Conservation (phyloP, 2,797 vertebrate genomes). For the Alcedo quadribrachys region DNA sequence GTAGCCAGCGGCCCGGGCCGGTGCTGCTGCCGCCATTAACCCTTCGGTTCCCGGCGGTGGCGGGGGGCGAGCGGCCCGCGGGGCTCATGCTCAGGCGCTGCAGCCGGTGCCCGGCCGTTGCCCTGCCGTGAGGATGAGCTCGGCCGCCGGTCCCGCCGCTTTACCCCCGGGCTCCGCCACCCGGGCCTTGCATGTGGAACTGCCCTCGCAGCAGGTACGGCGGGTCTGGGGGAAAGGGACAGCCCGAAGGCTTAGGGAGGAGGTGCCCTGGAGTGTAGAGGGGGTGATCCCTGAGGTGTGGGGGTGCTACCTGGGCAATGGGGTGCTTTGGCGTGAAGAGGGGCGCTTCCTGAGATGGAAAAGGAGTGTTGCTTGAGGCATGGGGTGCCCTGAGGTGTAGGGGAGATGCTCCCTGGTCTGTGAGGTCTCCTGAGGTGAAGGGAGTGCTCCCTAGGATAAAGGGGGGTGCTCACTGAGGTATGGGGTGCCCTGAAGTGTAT, state of each 20-base stretch:
- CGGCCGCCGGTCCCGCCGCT: slow-evolving; percentile 65
- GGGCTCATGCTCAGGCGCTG: slow-evolving; percentile 14
- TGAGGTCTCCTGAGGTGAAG: too few relatives aligned
- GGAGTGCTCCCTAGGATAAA: not conserved
- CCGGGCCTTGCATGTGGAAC: slow-evolving; percentile 89
- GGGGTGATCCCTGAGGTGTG: too few relatives aligned
- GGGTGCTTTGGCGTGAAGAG: not conserved
- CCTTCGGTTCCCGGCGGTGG: not conserved
- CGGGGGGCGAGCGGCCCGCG: not conserved
- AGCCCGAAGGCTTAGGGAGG: not conserved
- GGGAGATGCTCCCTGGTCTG: not conserved
- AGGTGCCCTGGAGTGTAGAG: too few relatives aligned
- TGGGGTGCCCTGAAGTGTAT: not conserved
- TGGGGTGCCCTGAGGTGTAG: not conserved
- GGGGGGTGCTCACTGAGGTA: too few relatives aligned
- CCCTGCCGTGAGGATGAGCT: slow-evolving; percentile 58
- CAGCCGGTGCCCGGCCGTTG: slow-evolving; percentile 63
- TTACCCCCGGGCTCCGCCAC: slow-evolving; percentile 73
- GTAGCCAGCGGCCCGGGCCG: not conserved
- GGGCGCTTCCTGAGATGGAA: not conserved
- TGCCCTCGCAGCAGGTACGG: slow-evolving; percentile 93
- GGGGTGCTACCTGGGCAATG: too few relatives aligned
- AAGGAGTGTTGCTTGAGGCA: too few relatives aligned
- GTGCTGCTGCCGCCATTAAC: slow-evolving; percentile 39
- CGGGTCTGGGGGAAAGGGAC: not conserved